These are phyloP conservation scores for Thrips palmi DNA, from an alignment of 1,140 invertebrate species.

Conservation along the genomic window DNA sequence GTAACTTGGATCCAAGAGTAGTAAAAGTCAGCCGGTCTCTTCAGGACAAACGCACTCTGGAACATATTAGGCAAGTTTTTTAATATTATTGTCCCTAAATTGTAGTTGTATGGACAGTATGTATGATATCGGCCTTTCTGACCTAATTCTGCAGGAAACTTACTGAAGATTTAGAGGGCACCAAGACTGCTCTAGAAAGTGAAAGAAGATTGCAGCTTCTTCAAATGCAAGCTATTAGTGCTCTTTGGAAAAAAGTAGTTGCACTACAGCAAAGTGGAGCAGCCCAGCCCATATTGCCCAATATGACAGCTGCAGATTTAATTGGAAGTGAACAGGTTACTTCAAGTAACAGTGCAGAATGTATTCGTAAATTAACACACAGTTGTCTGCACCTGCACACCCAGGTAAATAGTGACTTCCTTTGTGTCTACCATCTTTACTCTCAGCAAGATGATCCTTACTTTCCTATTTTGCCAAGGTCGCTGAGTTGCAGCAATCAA, in stretches of 20 bases:
- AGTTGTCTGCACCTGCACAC: too few relatives aligned
- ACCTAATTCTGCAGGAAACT: slow-evolving; percentile 36
- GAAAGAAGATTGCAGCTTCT: slow-evolving; percentile 69
- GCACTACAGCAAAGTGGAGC: slow-evolving; percentile 19
- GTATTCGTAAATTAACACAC: neutral
- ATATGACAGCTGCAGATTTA: slow-evolving; percentile 21
- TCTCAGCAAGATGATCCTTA: neutral
- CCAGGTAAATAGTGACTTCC: too few relatives aligned
- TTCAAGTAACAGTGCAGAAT: slow-evolving; percentile 3
- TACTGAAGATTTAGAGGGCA: slow-evolving; percentile 59
- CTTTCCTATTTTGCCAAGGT: slow-evolving; percentile 29
- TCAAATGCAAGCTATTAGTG: slow-evolving; percentile 79
- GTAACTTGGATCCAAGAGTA: slow-evolving; percentile 57
- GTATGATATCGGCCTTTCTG: neutral
- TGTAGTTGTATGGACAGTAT: neutral
- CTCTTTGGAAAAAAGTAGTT: slow-evolving; percentile 72
- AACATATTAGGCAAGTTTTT: neutral
- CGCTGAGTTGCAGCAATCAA: slow-evolving; percentile 51
- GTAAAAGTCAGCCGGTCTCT: neutral
- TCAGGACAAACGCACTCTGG: neutral
- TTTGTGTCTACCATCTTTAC: too few relatives aligned
- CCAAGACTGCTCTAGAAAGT: slow-evolving; percentile 61
- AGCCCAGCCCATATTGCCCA: slow-evolving; percentile 17
- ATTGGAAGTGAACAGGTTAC: slow-evolving; percentile 3
- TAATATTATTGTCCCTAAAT: neutral